phyloP scores from a whole-genome alignment of 2,888 invertebrate genomes.

The Lumbricus terrestris region DNA sequence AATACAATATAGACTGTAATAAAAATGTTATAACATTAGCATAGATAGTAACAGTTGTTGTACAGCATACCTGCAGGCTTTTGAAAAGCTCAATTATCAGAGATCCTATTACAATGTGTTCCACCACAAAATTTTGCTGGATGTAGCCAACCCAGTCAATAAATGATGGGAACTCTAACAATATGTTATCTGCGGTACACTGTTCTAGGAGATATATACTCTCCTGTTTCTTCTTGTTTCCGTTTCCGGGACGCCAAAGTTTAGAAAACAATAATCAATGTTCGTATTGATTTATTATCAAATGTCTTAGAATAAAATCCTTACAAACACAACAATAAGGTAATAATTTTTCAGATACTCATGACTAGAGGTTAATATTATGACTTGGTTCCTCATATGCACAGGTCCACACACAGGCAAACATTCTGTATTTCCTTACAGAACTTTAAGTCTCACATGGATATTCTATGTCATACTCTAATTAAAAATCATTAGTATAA shows the following conservation, averaged over 20 bases:
- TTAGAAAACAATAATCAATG: no score
- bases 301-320: no score
- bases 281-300: no score
- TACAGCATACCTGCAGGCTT: background rate
- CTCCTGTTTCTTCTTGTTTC: no score
- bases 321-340: no score
- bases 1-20: background rate
- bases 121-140: background rate
- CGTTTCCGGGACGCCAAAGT: no score
- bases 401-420: background rate
- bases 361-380: background rate
- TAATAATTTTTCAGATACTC: background rate
- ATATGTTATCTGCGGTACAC: no score
- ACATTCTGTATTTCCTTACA: background rate
- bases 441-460: background rate
- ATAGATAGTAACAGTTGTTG: background rate
- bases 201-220: no score
- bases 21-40: background rate
- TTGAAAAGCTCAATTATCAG: background rate
- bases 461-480: background rate
- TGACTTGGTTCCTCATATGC: background rate
- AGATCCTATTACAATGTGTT: background rate
- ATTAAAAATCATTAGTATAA: background rate
- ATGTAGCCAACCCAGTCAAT: background rate
- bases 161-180: no score